A percentile compares a stretch with the other conserved stretches of the same genome.
These are phyloP conservation scores for Chaunax sp. DNA, from an alignment of 2,797 vertebrate genomes.

Conservation along the genomic window DNA sequence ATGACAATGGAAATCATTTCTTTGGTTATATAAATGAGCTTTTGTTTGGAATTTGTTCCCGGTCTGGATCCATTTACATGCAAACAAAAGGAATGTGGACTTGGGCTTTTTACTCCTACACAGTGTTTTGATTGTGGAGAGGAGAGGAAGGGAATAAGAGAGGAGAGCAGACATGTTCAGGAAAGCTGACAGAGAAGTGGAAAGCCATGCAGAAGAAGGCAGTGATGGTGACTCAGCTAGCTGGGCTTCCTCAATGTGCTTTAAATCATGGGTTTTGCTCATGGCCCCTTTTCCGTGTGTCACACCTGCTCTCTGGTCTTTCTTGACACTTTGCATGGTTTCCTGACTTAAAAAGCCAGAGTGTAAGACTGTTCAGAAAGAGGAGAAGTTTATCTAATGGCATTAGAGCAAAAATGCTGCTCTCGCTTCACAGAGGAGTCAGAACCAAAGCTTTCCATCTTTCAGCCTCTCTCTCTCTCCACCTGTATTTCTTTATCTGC, in stretches of 20 bases:
- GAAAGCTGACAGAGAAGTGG: conserved; percentile 6
- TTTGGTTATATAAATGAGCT: conserved; percentile 62
- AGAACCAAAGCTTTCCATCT: conserved; percentile 26
- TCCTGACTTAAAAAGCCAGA: conserved; percentile 41
- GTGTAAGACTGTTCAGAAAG: conserved; percentile 56
- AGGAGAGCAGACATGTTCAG: too few relatives aligned
- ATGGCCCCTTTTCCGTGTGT: conserved; percentile 25
- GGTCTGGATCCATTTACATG: conserved; percentile 44
- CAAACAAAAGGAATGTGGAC: conserved; percentile 44
- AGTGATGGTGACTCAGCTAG: conserved; percentile 22
- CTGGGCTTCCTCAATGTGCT: conserved; percentile 26
- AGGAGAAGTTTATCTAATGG: conserved; percentile 55
- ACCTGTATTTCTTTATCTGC: conserved; percentile 36
- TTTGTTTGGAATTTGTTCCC: conserved; percentile 40
- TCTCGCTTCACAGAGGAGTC: conserved; percentile 33
- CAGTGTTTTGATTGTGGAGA: conserved; percentile 13
- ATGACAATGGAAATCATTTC: conserved; percentile 64
- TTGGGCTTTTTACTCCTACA: conserved; percentile 30
- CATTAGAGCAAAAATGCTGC: conserved; percentile 54
- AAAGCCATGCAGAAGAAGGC: conserved; percentile 7
- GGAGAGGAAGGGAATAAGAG: not conserved
- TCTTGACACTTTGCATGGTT: conserved; percentile 53
- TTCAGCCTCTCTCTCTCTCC: conserved; percentile 17
- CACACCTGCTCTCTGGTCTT: conserved; percentile 50
- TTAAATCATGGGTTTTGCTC: conserved; percentile 44